phyloP scores from a whole-genome alignment of 2,797 vertebrate genomes.

The Darevskia mixta region DNA sequence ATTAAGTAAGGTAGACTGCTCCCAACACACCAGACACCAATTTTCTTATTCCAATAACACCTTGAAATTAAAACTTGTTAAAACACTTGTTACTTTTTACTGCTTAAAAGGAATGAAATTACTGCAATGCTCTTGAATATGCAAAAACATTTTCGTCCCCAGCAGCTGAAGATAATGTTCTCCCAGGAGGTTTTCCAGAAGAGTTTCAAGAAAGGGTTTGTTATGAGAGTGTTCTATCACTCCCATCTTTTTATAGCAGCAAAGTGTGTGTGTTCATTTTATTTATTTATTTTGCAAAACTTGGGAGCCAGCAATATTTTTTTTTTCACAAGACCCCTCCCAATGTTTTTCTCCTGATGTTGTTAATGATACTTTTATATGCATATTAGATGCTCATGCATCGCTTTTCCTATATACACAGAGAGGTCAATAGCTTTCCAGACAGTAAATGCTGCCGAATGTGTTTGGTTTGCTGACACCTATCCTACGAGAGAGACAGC shows the following conservation, averaged over 20 bases:
- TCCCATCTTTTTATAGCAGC: background rate
- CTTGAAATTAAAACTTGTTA: slow-evolving; percentile 64
- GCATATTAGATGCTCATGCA: no score
- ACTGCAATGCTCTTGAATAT: slow-evolving; percentile 45
- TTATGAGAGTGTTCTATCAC: background rate
- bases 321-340: background rate
- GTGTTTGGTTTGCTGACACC: no score
- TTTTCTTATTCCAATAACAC: slow-evolving; percentile 72
- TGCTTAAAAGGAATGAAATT: slow-evolving; percentile 50
- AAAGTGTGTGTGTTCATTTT: background rate
- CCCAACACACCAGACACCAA: slow-evolving; percentile 55
- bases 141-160: slow-evolving; percentile 33
- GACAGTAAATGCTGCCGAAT: no score
- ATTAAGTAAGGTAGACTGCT: slow-evolving; percentile 67
- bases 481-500: no score
- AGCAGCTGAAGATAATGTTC: slow-evolving; percentile 30
- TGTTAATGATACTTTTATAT: no score
- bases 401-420: no score
- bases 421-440: no score
- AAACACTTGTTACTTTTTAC: slow-evolving; percentile 61
- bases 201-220: background rate
- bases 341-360: no score
- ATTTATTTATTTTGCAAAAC: background rate
- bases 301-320: background rate
- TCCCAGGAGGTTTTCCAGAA: slow-evolving; percentile 4